Conservation (phyloP, 2,888 invertebrate species). For the Xestobium rufovillosum region DNA sequence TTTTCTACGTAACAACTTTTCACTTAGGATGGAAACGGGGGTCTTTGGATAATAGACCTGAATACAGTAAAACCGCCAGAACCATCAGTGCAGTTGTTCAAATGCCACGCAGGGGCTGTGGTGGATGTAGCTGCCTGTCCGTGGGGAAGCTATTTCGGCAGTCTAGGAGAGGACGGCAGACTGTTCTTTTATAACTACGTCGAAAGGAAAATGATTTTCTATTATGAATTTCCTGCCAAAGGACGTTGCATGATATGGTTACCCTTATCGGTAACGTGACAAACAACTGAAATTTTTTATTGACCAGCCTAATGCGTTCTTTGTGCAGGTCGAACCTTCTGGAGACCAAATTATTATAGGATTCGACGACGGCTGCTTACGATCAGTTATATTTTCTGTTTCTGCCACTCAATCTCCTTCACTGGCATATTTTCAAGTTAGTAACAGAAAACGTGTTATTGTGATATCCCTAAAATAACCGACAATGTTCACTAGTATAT, state of each 20-base stretch:
- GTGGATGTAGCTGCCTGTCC: conserved; percentile 63
- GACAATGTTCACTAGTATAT: too few species aligned
- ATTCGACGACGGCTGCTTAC: conserved; percentile 64
- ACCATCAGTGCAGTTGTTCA: conserved; percentile 48
- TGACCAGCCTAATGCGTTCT: conserved; percentile 5
- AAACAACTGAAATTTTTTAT: conserved; percentile 4
- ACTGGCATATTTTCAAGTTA: not conserved
- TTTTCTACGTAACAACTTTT: too few species aligned
- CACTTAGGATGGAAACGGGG: conserved; percentile 74
- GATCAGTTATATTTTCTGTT: conserved; percentile 40
- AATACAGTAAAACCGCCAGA: conserved; percentile 43
- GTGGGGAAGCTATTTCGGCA: conserved; percentile 59
- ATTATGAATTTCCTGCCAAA: conserved; percentile 52
- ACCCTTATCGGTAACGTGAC: conserved; percentile 51
- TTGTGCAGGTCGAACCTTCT: conserved; percentile 50
- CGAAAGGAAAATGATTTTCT: conserved; percentile 50
- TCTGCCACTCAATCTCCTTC: not conserved
- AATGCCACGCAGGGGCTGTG: conserved; percentile 70
- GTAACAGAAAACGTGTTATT: not conserved
- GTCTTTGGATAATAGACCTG: conserved; percentile 67
- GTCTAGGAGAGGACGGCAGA: conserved; percentile 66
- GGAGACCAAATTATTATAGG: conserved; percentile 61
- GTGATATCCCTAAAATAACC: not conserved
- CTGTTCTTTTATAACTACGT: conserved; percentile 66
- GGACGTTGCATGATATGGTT: conserved; percentile 63